These are phyloP conservation scores for Cyphomyrus plagiostoma DNA, from an alignment of 2,113 vertebrate genomes.

Conservation along the genomic window DNA sequence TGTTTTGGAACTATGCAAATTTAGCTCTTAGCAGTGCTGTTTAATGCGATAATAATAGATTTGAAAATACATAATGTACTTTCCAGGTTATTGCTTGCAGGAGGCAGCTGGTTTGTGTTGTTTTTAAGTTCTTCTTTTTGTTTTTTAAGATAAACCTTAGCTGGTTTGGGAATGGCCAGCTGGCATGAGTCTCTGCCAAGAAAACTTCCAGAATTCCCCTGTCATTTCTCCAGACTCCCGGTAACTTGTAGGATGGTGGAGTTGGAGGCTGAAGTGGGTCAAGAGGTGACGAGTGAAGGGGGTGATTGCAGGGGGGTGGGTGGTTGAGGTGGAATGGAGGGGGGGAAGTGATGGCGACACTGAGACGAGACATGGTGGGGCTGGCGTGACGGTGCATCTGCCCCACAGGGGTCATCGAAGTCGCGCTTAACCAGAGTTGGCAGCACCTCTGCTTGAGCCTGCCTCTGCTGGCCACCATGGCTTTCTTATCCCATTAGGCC, in stretches of 20 bases:
- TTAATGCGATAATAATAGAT: not conserved
- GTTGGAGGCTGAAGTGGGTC: not conserved
- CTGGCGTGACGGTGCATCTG: slow-evolving; percentile 58
- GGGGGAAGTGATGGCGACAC: not conserved
- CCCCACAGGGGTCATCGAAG: slow-evolving; percentile 34
- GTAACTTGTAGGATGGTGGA: not conserved
- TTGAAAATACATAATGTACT: not conserved
- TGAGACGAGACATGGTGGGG: not conserved
- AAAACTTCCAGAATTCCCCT: not conserved
- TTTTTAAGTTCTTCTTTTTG: not conserved
- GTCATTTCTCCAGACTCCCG: not conserved
- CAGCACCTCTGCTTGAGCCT: slow-evolving; percentile 58
- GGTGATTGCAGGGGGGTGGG: not conserved
- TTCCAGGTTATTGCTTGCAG: not conserved
- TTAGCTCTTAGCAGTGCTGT: not conserved
- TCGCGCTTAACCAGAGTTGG: slow-evolving; percentile 54
- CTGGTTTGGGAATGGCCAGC: not conserved
- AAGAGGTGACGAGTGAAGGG: slow-evolving; percentile 10
- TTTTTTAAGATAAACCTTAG: not conserved
- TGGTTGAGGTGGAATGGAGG: not conserved
- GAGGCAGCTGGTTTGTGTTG: not conserved
- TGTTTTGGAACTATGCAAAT: slow-evolving; percentile 1
- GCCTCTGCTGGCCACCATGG: slow-evolving; percentile 39
- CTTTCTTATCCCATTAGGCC: slow-evolving; percentile 61
- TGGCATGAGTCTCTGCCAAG: not conserved